Evolutionary conservation across 2,797 vertebrate species (phyloP).

Genomic region (Psittacula derbiana): DNA sequence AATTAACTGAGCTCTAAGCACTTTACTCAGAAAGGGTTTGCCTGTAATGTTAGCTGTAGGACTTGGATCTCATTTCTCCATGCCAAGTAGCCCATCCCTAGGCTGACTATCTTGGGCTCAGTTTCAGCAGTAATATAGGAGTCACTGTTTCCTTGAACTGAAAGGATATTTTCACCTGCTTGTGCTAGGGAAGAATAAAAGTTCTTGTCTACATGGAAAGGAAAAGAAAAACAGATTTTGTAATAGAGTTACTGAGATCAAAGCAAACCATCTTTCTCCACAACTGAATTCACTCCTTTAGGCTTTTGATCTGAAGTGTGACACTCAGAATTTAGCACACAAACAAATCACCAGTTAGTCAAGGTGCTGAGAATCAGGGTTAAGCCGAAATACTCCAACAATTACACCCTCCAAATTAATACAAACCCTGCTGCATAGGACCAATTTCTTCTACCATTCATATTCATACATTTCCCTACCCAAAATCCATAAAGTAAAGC

Average conservation of each 20-base stretch:
- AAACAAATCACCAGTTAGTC: neutral
- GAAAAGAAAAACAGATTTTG: conserved; percentile 66
- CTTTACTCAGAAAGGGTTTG: neutral
- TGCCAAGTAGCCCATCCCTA: conserved; percentile 17
- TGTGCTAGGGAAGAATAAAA: neutral
- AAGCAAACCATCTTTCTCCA: conserved; percentile 20
- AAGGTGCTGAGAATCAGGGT: neutral
- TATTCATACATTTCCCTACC: neutral
- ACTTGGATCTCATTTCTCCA: neutral
- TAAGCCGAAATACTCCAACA: neutral
- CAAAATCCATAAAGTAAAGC: conserved; percentile 6
- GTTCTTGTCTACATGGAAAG: conserved; percentile 18
- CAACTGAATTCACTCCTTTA: neutral
- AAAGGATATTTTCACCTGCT: conserved; percentile 53
- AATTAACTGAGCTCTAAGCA: conserved; percentile 18
- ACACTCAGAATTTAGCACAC: neutral
- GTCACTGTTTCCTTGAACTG: conserved; percentile 29
- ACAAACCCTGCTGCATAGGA: neutral
- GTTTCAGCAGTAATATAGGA: neutral
- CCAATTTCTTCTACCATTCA: neutral
- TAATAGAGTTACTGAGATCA: conserved; percentile 52
- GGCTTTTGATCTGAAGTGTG: neutral
- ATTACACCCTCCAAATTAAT: neutral
- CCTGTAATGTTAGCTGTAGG: neutral
- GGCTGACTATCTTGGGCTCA: neutral